A percentile compares a stretch with the other conserved stretches of the same genome.
These are phyloP conservation scores for Podargus strigoides DNA, from an alignment of 2,797 vertebrate species.

Conservation along the genomic window DNA sequence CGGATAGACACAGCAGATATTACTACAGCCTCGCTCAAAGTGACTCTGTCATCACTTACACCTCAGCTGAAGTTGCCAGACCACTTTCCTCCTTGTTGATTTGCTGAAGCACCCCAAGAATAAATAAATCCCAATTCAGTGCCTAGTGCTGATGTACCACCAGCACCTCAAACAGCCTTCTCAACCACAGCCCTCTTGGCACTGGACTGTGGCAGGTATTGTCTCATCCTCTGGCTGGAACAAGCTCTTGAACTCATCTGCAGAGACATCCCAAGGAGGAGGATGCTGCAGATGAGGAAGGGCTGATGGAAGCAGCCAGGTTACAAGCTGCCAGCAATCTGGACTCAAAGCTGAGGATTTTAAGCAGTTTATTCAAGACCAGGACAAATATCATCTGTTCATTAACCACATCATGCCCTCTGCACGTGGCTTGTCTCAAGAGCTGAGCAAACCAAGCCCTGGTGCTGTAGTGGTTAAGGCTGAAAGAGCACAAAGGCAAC, in stretches of 20 bases:
- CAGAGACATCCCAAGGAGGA: neutral
- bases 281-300: neutral
- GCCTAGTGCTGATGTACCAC: neutral
- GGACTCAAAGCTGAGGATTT: neutral
- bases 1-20: fast-evolving
- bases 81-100: neutral
- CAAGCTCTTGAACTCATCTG: neutral
- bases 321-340: neutral
- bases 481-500: neutral
- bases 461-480: neutral
- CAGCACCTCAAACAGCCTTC: neutral
- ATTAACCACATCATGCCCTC: neutral
- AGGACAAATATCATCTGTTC: neutral
- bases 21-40: neutral
- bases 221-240: neutral
- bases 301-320: neutral
- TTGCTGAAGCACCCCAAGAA: neutral
- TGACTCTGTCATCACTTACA: neutral
- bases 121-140: neutral
- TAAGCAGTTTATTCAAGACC: neutral
- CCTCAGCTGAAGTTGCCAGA: neutral
- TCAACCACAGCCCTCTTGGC: neutral
- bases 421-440: neutral
- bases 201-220: neutral
- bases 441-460: neutral